Base-by-base conservation (phyloP, 2,888 invertebrate genomes). In the Drosophila flavopinicola region DNA sequence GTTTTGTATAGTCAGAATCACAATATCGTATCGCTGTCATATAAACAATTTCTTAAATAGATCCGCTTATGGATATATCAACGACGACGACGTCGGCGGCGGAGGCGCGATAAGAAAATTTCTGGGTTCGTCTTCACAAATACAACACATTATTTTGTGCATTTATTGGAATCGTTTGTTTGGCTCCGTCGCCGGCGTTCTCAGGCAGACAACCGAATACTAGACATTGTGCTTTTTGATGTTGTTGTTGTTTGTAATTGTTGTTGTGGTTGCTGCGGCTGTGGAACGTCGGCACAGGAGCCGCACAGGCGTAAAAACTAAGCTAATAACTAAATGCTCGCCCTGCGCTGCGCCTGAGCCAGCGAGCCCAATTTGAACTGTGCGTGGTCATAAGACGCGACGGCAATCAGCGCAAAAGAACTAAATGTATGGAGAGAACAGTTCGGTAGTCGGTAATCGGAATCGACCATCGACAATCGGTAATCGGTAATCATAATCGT, bases 131-230 rank as follows among this genome's bases (percentile, higher is more conserved):
- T 78, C 78, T 66, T 85, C 83, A 75, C 77, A 76, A 87, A 80
- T 87, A 84, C 85, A 86, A 87, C 88, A 87, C 88, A 80, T 75
- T 71, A 67, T 45, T 79, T 84, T 84, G 84, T 84, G 84, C 84
- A 84, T 87, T 84, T 84, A 84, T 87, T 84, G 84, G 88, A 84
- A 84, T 84, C 71, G 71, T 82, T 78, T 69, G 76, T 61, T 69
- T 80, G 85, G 59, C 63, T 64, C 59, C 17, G 30, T 56, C 64
- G 38, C 23, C 29, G 24, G 27, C 57, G 38, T 15, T 56, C 53
- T 52, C 53, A 9, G 39, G 11, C 58, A 65, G 29, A 41, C 60
- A 58, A 56, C 52, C 49, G 61, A 71, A 64, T 71, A 64, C 64
- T 68, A 35, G 45, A 69, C 45, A 68, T 74, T 74, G 74, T 68